These are phyloP conservation scores for Thelaira solivaga DNA, from an alignment of 2,888 invertebrate species.

Conservation along the genomic window DNA sequence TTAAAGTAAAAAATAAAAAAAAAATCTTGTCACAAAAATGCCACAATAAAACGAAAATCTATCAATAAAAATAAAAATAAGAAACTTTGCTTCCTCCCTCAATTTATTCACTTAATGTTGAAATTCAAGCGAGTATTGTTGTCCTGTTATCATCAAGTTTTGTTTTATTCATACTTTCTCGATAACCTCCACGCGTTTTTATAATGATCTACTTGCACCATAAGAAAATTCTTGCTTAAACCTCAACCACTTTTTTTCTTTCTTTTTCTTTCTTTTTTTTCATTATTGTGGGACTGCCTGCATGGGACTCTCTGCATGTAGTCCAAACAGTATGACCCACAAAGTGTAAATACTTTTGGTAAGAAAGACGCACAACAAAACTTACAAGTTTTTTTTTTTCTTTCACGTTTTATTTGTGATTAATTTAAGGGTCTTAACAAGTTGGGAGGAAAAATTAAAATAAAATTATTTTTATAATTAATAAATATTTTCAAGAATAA, in stretches of 20 bases:
- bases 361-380: no score
- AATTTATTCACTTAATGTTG: slow-evolving; percentile 1
- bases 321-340: neutral
- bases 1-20: neutral
- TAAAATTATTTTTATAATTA: no score
- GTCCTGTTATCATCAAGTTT: slow-evolving; percentile 37
- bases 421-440: neutral
- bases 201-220: neutral
- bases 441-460: no score
- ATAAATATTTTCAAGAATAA: no score
- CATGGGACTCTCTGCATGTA: neutral
- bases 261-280: neutral
- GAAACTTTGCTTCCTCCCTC: neutral
- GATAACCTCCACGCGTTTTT: neutral
- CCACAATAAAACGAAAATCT: slow-evolving; percentile 41
- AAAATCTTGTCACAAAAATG: neutral
- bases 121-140: slow-evolving; percentile 26
- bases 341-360: slow-evolving; percentile 8
- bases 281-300: neutral
- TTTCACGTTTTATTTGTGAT: neutral
- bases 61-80: slow-evolving; percentile 39
- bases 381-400: no score
- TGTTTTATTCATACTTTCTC: neutral
- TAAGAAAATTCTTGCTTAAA: slow-evolving; percentile 7
- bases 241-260: neutral